phyloP scores from a whole-genome alignment of 2,888 invertebrate genomes.

The Lasioglossum pauxillum region DNA sequence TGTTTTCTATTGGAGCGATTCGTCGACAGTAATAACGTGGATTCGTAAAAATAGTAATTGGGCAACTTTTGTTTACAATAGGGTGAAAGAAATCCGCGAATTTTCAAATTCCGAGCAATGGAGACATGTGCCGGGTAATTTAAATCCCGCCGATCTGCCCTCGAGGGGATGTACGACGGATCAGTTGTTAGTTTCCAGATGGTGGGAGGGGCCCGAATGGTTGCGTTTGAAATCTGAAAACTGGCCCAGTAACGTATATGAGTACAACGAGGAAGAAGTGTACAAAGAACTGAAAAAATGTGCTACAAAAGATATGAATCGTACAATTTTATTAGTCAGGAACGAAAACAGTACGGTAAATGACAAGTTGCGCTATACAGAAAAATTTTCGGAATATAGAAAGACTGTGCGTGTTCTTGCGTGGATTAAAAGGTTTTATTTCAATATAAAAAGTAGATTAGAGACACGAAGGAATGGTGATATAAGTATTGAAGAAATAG shows the following conservation, averaged over 20 bases:
- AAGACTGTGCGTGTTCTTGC: background rate
- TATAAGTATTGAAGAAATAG: too few relatives aligned
- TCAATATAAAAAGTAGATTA: background rate
- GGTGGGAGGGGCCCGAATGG: slow-evolving; percentile 63
- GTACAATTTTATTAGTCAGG: background rate
- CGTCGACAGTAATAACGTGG: slow-evolving; percentile 50
- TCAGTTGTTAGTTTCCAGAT: background rate
- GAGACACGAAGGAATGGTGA: background rate
- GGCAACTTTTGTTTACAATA: background rate
- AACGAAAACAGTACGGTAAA: background rate
- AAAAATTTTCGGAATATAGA: background rate
- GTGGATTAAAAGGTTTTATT: background rate
- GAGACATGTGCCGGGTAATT: slow-evolving; percentile 73
- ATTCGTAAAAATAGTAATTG: background rate
- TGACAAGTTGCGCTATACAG: background rate
- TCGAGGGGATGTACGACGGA: slow-evolving; percentile 54
- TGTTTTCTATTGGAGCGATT: slow-evolving; percentile 61
- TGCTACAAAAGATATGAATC: background rate
- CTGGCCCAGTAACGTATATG: background rate
- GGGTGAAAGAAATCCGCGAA: slow-evolving; percentile 66
- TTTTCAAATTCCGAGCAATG: slow-evolving; percentile 58
- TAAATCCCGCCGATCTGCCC: slow-evolving; percentile 78
- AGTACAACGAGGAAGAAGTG: background rate
- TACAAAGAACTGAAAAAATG: background rate
- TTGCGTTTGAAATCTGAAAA: background rate